These are phyloP conservation scores for Nothobranchius kuhntae DNA, from an alignment of 2,113 vertebrate species.

Conservation along the genomic window DNA sequence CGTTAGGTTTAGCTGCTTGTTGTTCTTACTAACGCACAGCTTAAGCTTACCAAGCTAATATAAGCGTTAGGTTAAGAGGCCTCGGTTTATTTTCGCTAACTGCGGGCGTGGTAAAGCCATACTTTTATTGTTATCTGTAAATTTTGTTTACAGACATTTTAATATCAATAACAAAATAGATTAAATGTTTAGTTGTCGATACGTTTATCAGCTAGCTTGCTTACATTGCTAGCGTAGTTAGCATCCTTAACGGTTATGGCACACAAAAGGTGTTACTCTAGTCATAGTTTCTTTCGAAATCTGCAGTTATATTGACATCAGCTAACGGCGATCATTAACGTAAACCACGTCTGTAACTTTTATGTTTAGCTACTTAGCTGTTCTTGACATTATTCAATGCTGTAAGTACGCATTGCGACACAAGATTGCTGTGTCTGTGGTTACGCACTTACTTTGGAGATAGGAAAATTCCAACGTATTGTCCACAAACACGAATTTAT, in stretches of 20 bases:
- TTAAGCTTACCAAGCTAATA: neutral
- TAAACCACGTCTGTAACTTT: rapidly evolving
- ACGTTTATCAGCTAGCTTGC: conserved; percentile 1
- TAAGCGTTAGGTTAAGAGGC: conserved; percentile 22
- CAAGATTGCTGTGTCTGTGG: neutral
- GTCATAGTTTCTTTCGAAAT: neutral
- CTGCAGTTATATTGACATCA: neutral
- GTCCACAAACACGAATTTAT: neutral
- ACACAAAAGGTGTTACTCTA: neutral
- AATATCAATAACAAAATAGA: rapidly evolving
- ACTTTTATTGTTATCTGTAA: neutral
- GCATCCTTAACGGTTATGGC: conserved; percentile 1
- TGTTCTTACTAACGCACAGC: conserved; percentile 27
- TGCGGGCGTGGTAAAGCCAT: neutral
- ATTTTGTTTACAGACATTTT: neutral
- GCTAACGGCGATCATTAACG: too few species aligned
- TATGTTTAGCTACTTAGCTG: neutral
- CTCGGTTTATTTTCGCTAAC: conserved; percentile 3
- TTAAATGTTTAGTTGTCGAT: neutral
- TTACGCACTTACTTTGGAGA: rapidly evolving
- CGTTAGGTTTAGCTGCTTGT: conserved; percentile 10
- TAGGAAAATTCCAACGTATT: neutral
- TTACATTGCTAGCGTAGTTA: conserved; percentile 1
- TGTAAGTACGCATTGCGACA: conserved; percentile 62
- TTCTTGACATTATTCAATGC: neutral